Percentiles rank a stretch among this genome's conserved stretches.
These are phyloP conservation scores for Nerophis ophidion DNA, from an alignment of 2,113 vertebrate species.

Conservation along the genomic window DNA sequence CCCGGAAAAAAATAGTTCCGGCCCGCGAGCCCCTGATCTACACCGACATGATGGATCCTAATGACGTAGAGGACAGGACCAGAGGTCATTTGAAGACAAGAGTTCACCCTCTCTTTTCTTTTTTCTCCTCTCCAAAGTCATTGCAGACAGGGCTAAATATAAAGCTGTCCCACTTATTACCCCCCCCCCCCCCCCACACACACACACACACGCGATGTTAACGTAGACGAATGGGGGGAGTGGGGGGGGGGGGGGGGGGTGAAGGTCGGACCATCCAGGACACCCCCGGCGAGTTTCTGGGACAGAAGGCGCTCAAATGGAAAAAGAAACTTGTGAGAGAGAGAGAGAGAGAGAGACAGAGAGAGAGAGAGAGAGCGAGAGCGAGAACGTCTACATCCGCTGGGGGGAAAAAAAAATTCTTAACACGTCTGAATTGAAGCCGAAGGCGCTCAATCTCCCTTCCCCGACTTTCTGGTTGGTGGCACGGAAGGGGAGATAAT, in stretches of 20 bases:
- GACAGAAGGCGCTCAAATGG: conserved; percentile 68
- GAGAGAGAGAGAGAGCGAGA: conserved; percentile 21
- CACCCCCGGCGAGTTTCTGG: conserved; percentile 76
- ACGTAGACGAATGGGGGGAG: conserved; percentile 68
- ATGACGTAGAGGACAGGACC: neutral
- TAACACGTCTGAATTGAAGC: conserved; percentile 51
- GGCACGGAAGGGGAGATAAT: conserved; percentile 45
- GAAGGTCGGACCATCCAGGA: conserved; percentile 70
- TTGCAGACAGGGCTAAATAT: conserved; percentile 56
- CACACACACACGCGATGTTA: conserved; percentile 57
- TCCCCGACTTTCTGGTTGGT: conserved; percentile 35
- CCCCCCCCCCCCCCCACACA: no score
- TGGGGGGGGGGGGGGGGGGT: conserved; percentile 32
- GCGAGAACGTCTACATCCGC: conserved; percentile 38
- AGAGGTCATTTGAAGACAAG: conserved; percentile 38
- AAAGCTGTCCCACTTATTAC: conserved; percentile 72
- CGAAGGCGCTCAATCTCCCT: conserved; percentile 32
- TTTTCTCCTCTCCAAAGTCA: conserved; percentile 44
- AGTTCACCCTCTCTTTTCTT: conserved; percentile 42
- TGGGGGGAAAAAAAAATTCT: conserved; percentile 63
- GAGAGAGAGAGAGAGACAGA: conserved; percentile 16
- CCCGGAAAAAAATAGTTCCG: no score
- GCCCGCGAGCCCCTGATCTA: no score
- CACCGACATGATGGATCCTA: no score
- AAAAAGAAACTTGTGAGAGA: conserved; percentile 50